phyloP scores from a whole-genome alignment of 2,797 vertebrate genomes.

The Falco biarmicus region DNA sequence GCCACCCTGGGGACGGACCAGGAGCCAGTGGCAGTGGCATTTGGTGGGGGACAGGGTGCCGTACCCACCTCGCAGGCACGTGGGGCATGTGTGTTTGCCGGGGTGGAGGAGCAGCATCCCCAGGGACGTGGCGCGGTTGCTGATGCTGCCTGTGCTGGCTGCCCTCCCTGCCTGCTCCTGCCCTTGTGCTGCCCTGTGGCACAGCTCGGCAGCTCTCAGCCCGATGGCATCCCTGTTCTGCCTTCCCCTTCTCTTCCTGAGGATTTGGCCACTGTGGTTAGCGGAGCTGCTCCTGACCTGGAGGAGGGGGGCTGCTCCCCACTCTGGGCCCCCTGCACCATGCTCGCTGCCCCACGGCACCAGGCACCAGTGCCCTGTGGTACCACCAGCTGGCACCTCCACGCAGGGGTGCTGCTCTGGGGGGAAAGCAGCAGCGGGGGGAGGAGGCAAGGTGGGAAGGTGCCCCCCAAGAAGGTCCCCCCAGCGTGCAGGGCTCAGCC shows the following conservation, averaged over 20 bases:
- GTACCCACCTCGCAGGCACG: neutral
- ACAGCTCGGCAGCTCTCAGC: neutral
- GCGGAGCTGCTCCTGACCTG: fast-evolving
- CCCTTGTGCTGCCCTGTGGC: fast-evolving
- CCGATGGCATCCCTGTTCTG: neutral
- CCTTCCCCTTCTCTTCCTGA: neutral
- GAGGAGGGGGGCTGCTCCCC: neutral
- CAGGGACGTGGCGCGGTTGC: neutral
- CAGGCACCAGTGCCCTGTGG: neutral
- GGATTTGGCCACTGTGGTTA: neutral
- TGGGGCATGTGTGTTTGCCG: neutral
- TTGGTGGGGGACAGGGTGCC: neutral
- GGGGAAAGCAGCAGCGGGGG: neutral
- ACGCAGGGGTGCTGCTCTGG: fast-evolving
- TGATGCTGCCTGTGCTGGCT: neutral
- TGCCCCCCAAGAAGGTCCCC: neutral
- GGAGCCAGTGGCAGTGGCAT: neutral
- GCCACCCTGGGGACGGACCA: neutral
- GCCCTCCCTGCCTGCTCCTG: neutral
- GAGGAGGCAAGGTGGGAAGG: neutral
- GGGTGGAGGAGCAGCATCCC: neutral
- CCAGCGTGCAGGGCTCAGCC: neutral
- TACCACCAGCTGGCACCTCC: neutral
- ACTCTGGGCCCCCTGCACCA: neutral
- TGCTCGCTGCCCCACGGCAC: neutral